phyloP scores from a whole-genome alignment of 2,113 vertebrate species.

The Arothron firmamentum region DNA sequence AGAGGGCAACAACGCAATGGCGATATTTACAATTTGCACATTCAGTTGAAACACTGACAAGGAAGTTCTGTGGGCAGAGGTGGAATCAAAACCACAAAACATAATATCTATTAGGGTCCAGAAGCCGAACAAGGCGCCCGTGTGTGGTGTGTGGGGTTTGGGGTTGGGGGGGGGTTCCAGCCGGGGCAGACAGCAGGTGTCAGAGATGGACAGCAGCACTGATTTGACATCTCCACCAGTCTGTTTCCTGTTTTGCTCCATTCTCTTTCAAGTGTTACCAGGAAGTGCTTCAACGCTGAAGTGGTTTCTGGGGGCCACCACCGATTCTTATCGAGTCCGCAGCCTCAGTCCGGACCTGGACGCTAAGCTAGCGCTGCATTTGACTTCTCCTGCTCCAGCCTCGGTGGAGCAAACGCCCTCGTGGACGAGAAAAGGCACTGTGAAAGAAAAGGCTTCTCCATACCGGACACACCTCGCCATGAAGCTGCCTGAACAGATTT shows the following conservation, averaged over 20 bases:
- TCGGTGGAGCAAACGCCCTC: slow-evolving; percentile 29
- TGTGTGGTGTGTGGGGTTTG: slow-evolving; percentile 2
- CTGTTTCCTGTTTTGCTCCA: slow-evolving; percentile 12
- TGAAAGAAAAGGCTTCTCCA: slow-evolving; percentile 66
- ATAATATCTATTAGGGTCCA: slow-evolving; percentile 54
- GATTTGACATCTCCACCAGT: slow-evolving; percentile 39
- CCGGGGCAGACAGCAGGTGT: slow-evolving; percentile 5
- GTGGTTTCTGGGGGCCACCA: slow-evolving; percentile 39
- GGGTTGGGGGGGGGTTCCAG: neutral
- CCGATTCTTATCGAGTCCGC: slow-evolving; percentile 10
- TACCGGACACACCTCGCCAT: slow-evolving; percentile 38
- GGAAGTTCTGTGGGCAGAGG: slow-evolving; percentile 68
- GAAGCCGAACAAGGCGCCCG: slow-evolving; percentile 35
- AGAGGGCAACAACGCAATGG: slow-evolving; percentile 56
- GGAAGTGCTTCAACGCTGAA: slow-evolving; percentile 77
- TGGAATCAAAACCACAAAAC: slow-evolving; percentile 40
- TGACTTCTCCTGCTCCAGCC: slow-evolving; percentile 25
- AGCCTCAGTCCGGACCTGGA: slow-evolving; percentile 10
- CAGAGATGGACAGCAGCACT: slow-evolving; percentile 70
- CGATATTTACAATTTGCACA: slow-evolving; percentile 78
- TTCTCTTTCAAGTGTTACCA: slow-evolving; percentile 84
- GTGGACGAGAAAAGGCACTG: slow-evolving; percentile 71
- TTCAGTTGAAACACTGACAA: slow-evolving; percentile 77
- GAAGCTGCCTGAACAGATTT: slow-evolving; percentile 11
- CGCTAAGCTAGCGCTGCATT: slow-evolving; percentile 7